Conservation (phyloP, 2,888 invertebrate species). For the Leucophora obtusa region DNA sequence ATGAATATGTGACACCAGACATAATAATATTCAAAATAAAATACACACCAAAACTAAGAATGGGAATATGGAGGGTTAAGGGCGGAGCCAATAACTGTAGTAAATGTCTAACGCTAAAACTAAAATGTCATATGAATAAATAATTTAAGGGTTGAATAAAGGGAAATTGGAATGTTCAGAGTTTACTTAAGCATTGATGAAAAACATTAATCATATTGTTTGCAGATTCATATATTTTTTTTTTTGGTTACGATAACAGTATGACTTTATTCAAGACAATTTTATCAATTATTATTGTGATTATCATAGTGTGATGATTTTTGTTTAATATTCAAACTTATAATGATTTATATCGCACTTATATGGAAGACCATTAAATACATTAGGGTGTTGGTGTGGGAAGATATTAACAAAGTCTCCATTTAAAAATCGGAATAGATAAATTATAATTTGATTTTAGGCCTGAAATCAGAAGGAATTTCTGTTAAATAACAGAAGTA, state of each 20-base stretch:
- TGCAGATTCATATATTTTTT: slow-evolving; percentile 50
- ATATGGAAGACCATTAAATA: background rate
- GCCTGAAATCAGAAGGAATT: too few species aligned
- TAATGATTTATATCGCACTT: slow-evolving; percentile 15
- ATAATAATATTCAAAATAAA: slow-evolving; percentile 21
- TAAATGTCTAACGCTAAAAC: background rate
- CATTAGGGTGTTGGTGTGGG: background rate
- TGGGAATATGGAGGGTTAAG: slow-evolving; percentile 42
- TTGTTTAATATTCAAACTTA: slow-evolving; percentile 15
- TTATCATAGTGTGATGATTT: slow-evolving; percentile 27
- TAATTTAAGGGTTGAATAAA: slow-evolving; percentile 50
- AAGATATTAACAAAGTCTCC: too few species aligned
- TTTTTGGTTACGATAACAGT: background rate
- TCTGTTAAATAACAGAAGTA: too few species aligned
- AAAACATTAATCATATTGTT: slow-evolving; percentile 50
- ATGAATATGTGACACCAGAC: slow-evolving; percentile 38
- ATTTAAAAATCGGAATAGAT: too few species aligned
- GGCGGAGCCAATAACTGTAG: slow-evolving; percentile 50
- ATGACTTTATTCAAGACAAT: slow-evolving; percentile 10
- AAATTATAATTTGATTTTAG: too few species aligned
- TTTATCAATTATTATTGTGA: slow-evolving; percentile 37
- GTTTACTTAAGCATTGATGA: slow-evolving; percentile 15
- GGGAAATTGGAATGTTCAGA: background rate
- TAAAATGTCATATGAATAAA: slow-evolving; percentile 20
- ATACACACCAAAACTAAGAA: background rate